Percentiles rank a stretch among this genome's conserved stretches.
Evolutionary conservation across 2,888 invertebrate species (phyloP).

Genomic region (Thereva nobilitata): DNA sequence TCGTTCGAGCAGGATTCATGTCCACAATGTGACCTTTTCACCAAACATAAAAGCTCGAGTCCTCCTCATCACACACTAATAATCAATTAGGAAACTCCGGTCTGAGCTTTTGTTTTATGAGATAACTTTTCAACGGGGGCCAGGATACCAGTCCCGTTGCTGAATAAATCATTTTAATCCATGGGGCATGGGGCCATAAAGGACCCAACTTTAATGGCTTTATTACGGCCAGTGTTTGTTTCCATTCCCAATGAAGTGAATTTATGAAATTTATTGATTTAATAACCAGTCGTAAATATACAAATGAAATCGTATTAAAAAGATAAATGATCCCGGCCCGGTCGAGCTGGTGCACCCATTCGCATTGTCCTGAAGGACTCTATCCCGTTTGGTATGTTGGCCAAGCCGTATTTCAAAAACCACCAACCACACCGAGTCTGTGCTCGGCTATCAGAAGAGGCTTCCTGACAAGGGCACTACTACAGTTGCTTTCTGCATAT

Average conservation of each 20-base stretch:
- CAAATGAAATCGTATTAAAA: slow-evolving; percentile 34
- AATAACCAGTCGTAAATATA: slow-evolving; percentile 34
- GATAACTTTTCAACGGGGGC: no score
- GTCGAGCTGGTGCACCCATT: slow-evolving; percentile 28
- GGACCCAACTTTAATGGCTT: slow-evolving; percentile 23
- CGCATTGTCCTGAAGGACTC: slow-evolving; percentile 17
- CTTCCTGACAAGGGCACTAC: slow-evolving; percentile 19
- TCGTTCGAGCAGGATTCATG: no score
- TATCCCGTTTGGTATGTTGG: slow-evolving; percentile 26
- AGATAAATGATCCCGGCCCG: slow-evolving; percentile 25
- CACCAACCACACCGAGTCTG: not conserved
- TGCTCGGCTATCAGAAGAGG: not conserved
- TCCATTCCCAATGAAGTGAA: slow-evolving; percentile 26
- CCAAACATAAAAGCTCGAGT: no score
- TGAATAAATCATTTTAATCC: slow-evolving; percentile 22
- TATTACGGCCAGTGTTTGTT: slow-evolving; percentile 25
- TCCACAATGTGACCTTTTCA: no score
- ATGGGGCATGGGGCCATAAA: not conserved
- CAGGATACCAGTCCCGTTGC: no score
- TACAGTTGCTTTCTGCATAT: not conserved
- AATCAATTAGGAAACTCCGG: no score
- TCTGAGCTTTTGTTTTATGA: no score
- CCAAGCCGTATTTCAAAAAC: not conserved
- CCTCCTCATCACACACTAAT: no score
- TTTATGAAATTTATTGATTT: slow-evolving; percentile 37